Base-by-base conservation (phyloP, 2,113 vertebrate species). In the Patagioenas fasciata region DNA sequence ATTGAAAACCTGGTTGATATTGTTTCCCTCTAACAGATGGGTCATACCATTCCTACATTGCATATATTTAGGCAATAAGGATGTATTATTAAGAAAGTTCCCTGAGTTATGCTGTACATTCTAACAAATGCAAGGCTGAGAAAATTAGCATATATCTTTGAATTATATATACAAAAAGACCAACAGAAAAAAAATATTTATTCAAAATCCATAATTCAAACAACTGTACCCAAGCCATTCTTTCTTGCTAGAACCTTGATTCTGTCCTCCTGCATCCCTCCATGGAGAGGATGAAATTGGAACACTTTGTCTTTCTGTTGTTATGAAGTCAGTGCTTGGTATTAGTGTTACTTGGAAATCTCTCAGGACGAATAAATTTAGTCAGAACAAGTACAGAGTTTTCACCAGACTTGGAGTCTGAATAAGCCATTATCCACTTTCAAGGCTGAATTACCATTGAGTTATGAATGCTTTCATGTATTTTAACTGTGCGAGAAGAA, bases 401-500 rank as follows among this genome's bases (percentile, higher is more conserved):
- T 77, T 95, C 65, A 91, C 38, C 34, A 78, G 47, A 48, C 38
- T 38, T 91, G 58, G 57, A 89, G 62, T 47, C 80, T 87, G 57
- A 91, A 75, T 70, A 92, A 95, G 29, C 56, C 80, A 96, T 96
- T 87, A 82, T 6, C 23, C 48, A 73, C 18, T 62, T 95, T 80
- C 60, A 89, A 94, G 85, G 69, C 40, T 86, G 71, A 92, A 75
- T 77, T 85, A 60, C 47, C 69, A 78, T 67, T 42, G 47, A 72
- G 32, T 81, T 91, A 69, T 71, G 80, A 93, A 89, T 67, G 32
- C 61, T 87, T 89, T 92, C 42, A 88, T 77, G 19, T 87, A 51
- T 87, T 73, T 96, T 71, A 91, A 78, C 44, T 80, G 3, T 87
- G 79, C 50, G 74, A 94, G 67, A 85, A 90, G 36, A 93, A 95